Conservation (phyloP, 2,888 invertebrate genomes). For the Coelopa pilipes region DNA sequence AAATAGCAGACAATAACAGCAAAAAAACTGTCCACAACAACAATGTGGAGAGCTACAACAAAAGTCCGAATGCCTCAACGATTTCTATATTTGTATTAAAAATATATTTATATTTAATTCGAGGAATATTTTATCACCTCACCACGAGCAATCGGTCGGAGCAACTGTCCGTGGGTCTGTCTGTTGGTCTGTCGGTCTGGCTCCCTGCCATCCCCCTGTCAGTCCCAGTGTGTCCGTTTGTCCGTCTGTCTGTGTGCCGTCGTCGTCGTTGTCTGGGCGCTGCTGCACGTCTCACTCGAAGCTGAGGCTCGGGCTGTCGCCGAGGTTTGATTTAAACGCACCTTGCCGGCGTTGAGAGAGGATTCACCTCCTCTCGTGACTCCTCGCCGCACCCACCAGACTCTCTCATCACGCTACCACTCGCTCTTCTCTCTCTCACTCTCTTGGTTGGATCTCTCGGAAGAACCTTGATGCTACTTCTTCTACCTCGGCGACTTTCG, state of each 20-base stretch:
- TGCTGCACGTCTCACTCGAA: constrained; percentile 11
- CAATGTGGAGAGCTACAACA: neutral
- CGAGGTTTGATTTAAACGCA: constrained; percentile 30
- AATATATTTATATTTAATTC: constrained; percentile 26
- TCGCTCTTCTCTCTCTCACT: no score
- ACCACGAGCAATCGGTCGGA: neutral
- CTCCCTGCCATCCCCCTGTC: no score
- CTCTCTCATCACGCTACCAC: no score
- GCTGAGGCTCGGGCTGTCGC: neutral
- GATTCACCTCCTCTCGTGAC: neutral
- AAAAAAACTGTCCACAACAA: neutral
- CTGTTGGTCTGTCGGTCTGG: no score
- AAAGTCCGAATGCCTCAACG: neutral
- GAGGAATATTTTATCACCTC: constrained; percentile 34
- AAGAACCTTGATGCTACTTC: no score
- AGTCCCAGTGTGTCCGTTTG: no score
- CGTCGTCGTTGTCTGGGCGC: neutral
- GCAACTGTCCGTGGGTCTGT: no score
- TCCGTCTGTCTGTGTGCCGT: neutral
- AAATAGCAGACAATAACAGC: neutral
- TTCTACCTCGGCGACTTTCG: no score
- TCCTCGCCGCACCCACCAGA: neutral
- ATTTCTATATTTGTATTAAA: constrained; percentile 30
- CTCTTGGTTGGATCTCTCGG: no score
- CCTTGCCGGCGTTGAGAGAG: neutral